A percentile compares a stretch with the other conserved stretches of the same genome.
Conservation (phyloP, 2,797 vertebrate genomes). For the Phaenicophaeus curvirostris region DNA sequence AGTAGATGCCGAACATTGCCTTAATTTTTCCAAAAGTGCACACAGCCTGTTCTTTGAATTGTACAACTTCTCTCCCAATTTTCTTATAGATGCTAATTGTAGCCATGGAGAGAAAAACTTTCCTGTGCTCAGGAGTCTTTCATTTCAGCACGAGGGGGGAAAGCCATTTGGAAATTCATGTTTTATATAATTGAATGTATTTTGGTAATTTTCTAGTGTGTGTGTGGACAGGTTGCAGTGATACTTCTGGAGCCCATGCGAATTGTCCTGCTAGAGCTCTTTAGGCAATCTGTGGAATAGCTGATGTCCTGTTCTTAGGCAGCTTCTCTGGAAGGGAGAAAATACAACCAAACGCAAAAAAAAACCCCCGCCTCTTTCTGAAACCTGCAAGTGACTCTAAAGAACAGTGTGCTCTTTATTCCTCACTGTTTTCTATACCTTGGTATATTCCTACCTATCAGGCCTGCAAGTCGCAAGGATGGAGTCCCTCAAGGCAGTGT, state of each 20-base stretch:
- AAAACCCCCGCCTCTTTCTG: background rate
- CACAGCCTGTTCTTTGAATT: background rate
- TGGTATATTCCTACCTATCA: rapidly evolving
- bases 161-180: background rate
- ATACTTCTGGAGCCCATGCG: background rate
- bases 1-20: background rate
- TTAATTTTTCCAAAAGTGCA: background rate
- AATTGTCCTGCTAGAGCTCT: background rate
- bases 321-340: background rate
- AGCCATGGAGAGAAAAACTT: background rate
- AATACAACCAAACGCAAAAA: background rate
- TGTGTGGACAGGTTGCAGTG: background rate
- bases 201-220: background rate
- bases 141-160: background rate
- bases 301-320: background rate
- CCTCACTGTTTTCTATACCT: background rate
- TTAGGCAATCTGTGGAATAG: background rate
- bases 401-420: background rate
- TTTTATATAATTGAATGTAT: background rate
- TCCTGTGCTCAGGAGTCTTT: background rate
- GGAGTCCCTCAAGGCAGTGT: background rate
- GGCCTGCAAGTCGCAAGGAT: background rate
- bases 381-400: background rate
- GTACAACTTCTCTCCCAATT: background rate
- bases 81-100: background rate